Evolutionary conservation across 2,888 invertebrate species (phyloP).

Genomic region (Agrotis exclamationis): DNA sequence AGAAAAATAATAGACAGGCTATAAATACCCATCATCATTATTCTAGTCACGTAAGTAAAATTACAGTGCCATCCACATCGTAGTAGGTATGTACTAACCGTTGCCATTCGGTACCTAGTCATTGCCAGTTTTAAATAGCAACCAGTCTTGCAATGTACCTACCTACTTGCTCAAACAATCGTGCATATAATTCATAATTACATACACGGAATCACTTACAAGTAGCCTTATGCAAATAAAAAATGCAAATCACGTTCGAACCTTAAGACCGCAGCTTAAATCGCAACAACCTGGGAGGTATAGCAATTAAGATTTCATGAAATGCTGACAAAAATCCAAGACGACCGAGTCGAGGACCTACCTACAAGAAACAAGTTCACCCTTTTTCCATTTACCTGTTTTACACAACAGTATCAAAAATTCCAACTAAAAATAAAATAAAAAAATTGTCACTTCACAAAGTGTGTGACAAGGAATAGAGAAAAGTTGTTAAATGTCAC

Average conservation of each 20-base stretch:
- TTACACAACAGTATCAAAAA: conserved; percentile 46
- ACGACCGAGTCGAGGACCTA: conserved; percentile 27
- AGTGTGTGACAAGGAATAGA: conserved; percentile 46
- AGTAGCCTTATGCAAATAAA: conserved; percentile 31
- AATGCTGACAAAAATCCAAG: conserved; percentile 30
- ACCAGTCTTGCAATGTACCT: conserved; percentile 7
- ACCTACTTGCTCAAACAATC: conserved; percentile 21
- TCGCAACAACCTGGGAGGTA: conserved; percentile 50
- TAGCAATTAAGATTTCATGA: conserved; percentile 27
- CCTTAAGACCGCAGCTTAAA: conserved; percentile 30
- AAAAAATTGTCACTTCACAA: conserved; percentile 42
- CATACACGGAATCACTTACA: conserved; percentile 25
- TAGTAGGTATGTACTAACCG: background rate
- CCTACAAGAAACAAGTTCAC: conserved; percentile 56
- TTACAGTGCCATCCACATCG: conserved; percentile 4
- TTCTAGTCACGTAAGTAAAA: conserved; percentile 17
- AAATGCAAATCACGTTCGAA: conserved; percentile 53
- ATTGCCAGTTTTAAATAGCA: conserved; percentile 25
- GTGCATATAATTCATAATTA: conserved; percentile 41
- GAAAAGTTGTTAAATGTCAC: conserved; percentile 50
- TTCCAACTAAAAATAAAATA: conserved; percentile 43
- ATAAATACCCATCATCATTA: background rate
- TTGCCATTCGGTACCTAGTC: background rate
- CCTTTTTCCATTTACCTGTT: conserved; percentile 41
- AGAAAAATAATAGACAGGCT: background rate